phyloP scores from a whole-genome alignment of 1,140 invertebrate genomes.

The Drosophila nigrodunni region DNA sequence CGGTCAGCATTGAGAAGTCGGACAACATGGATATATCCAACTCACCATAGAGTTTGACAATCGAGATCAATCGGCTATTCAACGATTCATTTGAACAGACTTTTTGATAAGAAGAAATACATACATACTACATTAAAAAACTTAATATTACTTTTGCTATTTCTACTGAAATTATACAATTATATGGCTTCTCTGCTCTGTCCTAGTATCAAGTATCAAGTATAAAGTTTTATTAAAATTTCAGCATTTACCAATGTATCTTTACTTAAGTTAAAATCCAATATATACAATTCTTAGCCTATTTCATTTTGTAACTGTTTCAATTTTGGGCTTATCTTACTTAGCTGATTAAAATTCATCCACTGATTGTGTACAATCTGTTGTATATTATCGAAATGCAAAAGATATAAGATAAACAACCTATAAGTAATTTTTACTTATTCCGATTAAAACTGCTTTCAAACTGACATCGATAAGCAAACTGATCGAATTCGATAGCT shows the following conservation, averaged over 20 bases:
- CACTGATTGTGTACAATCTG: no score
- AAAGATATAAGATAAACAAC: not conserved
- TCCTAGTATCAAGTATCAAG: constrained; percentile 44
- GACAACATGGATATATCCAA: constrained; percentile 88
- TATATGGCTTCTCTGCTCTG: constrained; percentile 22
- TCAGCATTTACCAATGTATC: constrained; percentile 40
- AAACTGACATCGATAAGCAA: not conserved
- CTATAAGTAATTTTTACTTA: not conserved
- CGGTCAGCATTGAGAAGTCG: constrained; percentile 85
- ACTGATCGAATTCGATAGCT: not conserved
- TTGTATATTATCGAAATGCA: not conserved
- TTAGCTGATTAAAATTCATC: no score
- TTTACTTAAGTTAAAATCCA: constrained; percentile 37
- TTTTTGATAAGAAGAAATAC: constrained; percentile 35
- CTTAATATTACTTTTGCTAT: constrained; percentile 38
- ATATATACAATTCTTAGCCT: constrained; percentile 40
- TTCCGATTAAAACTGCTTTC: not conserved
- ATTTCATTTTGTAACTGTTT: constrained; percentile 20
- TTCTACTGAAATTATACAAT: constrained; percentile 19
- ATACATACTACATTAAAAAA: constrained; percentile 29
- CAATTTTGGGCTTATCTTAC: not conserved
- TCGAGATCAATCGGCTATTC: constrained; percentile 1
- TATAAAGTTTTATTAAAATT: constrained; percentile 25
- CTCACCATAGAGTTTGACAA: constrained; percentile 66
- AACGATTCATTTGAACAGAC: constrained; percentile 6